phyloP scores from a whole-genome alignment of 2,797 vertebrate species.

The Enteromius trimaculatus region DNA sequence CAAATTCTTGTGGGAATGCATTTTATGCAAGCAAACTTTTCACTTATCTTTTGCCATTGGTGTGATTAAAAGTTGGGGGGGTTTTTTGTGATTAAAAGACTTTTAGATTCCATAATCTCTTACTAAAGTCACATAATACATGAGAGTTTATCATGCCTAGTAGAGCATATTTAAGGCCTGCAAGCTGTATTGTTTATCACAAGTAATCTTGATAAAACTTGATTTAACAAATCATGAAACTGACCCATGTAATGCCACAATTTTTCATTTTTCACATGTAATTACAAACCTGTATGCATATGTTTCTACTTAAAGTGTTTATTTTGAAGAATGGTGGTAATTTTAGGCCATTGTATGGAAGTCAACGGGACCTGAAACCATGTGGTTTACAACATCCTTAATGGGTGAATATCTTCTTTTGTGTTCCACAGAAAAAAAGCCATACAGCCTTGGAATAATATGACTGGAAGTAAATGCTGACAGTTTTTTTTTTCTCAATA shows the following conservation, averaged over 20 bases:
- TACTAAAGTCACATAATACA: conserved; percentile 26
- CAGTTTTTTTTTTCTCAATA: not conserved
- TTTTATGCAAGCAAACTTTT: conserved; percentile 27
- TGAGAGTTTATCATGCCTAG: not conserved
- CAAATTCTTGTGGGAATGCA: conserved; percentile 30
- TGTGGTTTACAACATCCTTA: not conserved
- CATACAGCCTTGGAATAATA: not conserved
- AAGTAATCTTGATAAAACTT: not conserved
- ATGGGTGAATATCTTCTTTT: not conserved
- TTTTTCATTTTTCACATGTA: not conserved
- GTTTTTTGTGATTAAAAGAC: not conserved
- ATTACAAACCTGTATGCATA: not conserved
- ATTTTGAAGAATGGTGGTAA: not conserved
- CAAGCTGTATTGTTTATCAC: not conserved
- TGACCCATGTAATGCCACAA: not conserved
- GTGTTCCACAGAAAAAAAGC: not conserved
- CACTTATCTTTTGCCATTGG: not conserved
- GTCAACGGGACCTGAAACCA: not conserved
- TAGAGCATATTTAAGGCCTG: not conserved
- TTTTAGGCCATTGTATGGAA: not conserved
- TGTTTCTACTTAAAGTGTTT: not conserved
- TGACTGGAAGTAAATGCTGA: not conserved
- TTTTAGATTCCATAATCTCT: not conserved
- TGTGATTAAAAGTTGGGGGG: conserved; percentile 34
- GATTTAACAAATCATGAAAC: not conserved